These are phyloP conservation scores for Eumacrocentrus americanus DNA, from an alignment of 2,888 invertebrate species.

Conservation along the genomic window DNA sequence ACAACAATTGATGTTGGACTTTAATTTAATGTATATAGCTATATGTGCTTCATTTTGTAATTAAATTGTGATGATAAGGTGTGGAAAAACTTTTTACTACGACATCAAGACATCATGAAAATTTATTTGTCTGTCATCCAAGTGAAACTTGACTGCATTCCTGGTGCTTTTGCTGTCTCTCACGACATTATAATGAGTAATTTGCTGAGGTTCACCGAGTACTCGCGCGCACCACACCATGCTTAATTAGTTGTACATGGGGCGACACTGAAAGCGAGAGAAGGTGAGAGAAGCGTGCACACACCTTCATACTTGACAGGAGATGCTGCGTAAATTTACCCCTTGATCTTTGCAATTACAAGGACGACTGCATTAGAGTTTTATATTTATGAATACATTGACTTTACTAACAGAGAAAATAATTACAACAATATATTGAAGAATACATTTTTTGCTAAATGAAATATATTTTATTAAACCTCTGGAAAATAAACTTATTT, in stretches of 20 bases:
- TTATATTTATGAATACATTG: not conserved
- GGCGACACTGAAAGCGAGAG: not conserved
- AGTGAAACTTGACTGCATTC: not conserved
- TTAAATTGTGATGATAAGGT: not conserved
- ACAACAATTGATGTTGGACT: too few relatives aligned
- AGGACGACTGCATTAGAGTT: not conserved
- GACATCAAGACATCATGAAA: too few relatives aligned
- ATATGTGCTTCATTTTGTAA: not conserved
- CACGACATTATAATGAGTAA: constrained; percentile 40
- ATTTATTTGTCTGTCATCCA: not conserved
- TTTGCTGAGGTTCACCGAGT: constrained; percentile 38
- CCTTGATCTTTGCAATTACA: not conserved
- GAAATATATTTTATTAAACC: too few relatives aligned
- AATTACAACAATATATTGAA: too few relatives aligned
- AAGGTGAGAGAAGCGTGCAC: not conserved
- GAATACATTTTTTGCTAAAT: too few relatives aligned
- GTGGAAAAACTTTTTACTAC: not conserved
- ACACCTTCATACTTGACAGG: not conserved
- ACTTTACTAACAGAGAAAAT: too few relatives aligned
- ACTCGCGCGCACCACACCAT: constrained; percentile 28
- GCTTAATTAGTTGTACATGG: constrained; percentile 37
- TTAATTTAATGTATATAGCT: too few relatives aligned
- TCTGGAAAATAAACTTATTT: too few relatives aligned
- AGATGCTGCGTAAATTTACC: constrained; percentile 12
- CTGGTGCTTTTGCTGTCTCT: constrained; percentile 17